Evolutionary conservation across 2,113 vertebrate species (phyloP).

Genomic region (Stictonetta naevosa): DNA sequence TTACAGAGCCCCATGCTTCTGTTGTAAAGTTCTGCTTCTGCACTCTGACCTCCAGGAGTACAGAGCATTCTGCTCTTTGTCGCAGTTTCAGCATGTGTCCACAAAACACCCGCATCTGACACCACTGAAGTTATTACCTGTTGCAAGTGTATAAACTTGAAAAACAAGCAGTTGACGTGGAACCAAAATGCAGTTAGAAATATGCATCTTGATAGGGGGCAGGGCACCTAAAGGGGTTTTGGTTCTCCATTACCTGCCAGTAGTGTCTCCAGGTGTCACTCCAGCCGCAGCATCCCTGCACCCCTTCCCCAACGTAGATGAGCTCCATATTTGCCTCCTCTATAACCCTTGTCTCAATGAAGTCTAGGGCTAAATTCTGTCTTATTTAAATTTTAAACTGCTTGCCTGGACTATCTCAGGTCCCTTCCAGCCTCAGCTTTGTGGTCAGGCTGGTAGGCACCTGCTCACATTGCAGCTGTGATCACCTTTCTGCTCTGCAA

Average conservation of each 20-base stretch:
- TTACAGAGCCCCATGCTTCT: background rate
- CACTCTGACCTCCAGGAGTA: background rate
- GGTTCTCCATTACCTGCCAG: background rate
- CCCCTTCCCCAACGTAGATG: background rate
- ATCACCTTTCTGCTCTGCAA: background rate
- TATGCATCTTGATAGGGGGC: rapidly evolving
- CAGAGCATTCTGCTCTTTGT: background rate
- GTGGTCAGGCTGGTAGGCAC: background rate
- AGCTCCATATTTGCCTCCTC: background rate
- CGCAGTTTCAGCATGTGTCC: background rate
- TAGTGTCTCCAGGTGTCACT: rapidly evolving
- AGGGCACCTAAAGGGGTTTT: background rate
- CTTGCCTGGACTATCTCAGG: rapidly evolving
- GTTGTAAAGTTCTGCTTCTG: background rate
- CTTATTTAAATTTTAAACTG: background rate
- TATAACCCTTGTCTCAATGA: background rate
- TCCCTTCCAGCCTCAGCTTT: background rate
- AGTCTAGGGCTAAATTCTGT: rapidly evolving
- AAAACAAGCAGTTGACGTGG: background rate
- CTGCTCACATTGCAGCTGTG: background rate
- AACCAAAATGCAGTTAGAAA: background rate
- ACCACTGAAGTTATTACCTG: background rate
- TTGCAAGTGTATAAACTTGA: background rate
- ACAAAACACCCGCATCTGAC: background rate
- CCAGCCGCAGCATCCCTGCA: background rate